Evolutionary conservation across 2,797 vertebrate genomes (phyloP), one percentile per base, ranked within the genome.

Genomic region (Silurus lanzhouensis): DNA sequence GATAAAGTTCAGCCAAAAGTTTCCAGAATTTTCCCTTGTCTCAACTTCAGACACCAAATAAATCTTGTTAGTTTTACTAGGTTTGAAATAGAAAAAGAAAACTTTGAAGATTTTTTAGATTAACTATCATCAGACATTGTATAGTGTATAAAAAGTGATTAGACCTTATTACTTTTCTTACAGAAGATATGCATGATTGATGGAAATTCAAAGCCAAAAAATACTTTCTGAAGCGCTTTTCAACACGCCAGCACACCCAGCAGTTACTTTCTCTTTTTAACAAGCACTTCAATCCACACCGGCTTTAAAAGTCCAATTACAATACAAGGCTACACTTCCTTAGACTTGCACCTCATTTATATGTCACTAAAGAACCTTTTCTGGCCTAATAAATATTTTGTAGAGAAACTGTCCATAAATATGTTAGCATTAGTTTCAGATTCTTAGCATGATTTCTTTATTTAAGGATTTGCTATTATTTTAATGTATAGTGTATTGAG

Each of bases 1-100:
- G n/a, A 25, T 52, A 38, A 82, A 58, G 80, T 70, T 82, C 66
- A 82, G 80, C 80, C 80, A 70, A 22, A 82, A 70, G 66, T 70
- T 81, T 66, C 61, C 15, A 46, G 44, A 17, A 81, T 27, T 25
- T 81, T 66, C 44, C 60, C 61, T 81, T 66, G n/a, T 15, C 61
- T 81, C 48, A 44, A 13, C 48, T 12, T 55, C 46, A 52, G 64
- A 57, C 79, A 67, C 46, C 63, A 68, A 68, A 81, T 81, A 68
- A 68, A 67, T 81, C 64, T 57, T 1, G 5, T 17, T 1, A 31
- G 63, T 81, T 67, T 66, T 44, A 81, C 63, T 66, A 5, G 7
- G 19, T 52, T 66, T 57, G 44, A 48, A 20, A 14, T 15, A 2
- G 17, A 12, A 13, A 80, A 48, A 64, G 14, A 48, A 27, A 46